Conservation (phyloP, 2,797 vertebrate genomes). For the Chrosomus eos region DNA sequence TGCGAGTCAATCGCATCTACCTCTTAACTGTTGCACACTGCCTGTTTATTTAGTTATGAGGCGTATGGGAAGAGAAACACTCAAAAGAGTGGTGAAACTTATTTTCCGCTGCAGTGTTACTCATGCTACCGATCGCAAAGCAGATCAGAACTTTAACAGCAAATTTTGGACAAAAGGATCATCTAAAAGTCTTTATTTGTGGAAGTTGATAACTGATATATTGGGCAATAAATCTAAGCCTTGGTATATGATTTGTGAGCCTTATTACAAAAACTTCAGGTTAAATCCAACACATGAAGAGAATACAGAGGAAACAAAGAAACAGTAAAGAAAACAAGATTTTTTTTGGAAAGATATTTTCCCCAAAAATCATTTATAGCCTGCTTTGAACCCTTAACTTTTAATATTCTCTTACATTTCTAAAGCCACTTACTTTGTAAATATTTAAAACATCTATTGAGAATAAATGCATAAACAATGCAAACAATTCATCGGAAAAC, state of each 20-base stretch:
- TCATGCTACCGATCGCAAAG: background rate
- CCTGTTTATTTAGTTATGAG: conserved; percentile 17
- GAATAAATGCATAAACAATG: background rate
- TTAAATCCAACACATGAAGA: background rate
- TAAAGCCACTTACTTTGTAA: background rate
- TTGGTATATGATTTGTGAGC: background rate
- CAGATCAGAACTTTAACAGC: background rate
- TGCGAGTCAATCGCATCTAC: background rate
- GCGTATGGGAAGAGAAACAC: background rate
- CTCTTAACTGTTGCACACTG: background rate
- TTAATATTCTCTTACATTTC: background rate
- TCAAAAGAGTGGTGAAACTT: background rate
- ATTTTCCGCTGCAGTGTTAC: background rate
- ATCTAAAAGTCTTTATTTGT: background rate
- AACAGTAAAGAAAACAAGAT: background rate
- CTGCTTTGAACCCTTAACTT: background rate
- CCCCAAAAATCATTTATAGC: background rate
- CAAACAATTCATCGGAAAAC: background rate
- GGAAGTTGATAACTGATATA: background rate
- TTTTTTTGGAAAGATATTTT: background rate
- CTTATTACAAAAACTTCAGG: background rate
- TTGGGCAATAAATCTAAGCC: background rate
- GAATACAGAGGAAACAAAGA: background rate
- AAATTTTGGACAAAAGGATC: background rate
- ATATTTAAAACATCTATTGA: background rate